Evolutionary conservation across 2,797 vertebrate species (phyloP), one percentile per base, ranked within the genome.

Genomic region (Tenualosa ilisha): DNA sequence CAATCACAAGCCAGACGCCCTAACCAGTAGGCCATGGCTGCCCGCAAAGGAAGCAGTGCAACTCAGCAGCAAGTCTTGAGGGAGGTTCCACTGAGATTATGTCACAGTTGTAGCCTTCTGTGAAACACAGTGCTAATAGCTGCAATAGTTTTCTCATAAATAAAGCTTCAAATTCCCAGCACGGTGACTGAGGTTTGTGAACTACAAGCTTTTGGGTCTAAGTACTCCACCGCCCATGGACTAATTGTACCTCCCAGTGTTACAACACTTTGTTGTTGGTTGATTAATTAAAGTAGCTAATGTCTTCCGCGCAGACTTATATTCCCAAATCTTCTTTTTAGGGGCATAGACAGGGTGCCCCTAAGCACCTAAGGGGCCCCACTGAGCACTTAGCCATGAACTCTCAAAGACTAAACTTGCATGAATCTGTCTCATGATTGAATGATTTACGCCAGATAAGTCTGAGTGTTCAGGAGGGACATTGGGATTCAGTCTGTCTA

Each of bases 221-320:
- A 22, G 59, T 82, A 37, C 24, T 84, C 79, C 11, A 9, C 37
- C 56, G 84, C 43, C 84, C 83, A 85, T 56, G 88, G 72, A 86
- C 81, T 86, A 90, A 91, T 90, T 86, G 83, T 81, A 82, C 81
- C 87, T 85, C 56, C 40, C 81, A 86, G 49, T 49, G 31, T 82
- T 87, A 59, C 84, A 68, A 89, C 85, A 86, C 31, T 12, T 87
- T 88, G 82, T 17, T 56, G 50, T 63, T 81, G 81, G 65, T 31
- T 31, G 31, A 31, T 84, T 82, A 84, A 75, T 83, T 53, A 49
- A 81, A 86, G 84, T 87, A 89, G 88, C 87, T 87, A 87, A 90
- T 89, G 88, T 87, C 81, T 59, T 68, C 83, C 54, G 59, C 56
- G 59, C 85, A 31, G 12, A 20, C 31, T 72, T 37, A 24, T 26